A percentile compares a stretch with the other conserved stretches of the same genome.
Conservation (phyloP, 2,888 invertebrate genomes). For the Aleiodes leptofemur region DNA sequence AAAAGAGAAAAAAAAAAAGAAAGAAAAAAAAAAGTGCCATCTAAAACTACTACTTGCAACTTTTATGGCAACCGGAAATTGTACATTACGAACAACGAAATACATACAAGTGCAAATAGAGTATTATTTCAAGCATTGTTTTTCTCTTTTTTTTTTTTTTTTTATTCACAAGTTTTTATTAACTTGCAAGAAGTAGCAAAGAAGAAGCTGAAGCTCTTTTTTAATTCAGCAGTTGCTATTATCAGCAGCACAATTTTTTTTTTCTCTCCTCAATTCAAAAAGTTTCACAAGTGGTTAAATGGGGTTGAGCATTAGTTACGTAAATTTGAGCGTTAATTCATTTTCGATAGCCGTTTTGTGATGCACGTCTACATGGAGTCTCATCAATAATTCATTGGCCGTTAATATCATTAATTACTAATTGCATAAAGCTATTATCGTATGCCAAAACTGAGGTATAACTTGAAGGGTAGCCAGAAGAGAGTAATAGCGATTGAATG, state of each 20-base stretch:
- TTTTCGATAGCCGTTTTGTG: slow-evolving; percentile 38
- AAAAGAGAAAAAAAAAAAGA: slow-evolving; percentile 12
- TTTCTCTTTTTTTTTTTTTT: neutral
- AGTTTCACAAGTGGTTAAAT: too few species aligned
- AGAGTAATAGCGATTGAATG: neutral
- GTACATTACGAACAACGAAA: slow-evolving; percentile 13
- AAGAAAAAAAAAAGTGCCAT: neutral
- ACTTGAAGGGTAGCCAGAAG: neutral
- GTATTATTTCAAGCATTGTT: slow-evolving; percentile 24
- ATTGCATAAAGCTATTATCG: slow-evolving; percentile 42
- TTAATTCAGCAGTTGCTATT: neutral
- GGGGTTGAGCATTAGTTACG: slow-evolving; percentile 1
- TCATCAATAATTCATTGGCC: slow-evolving; percentile 44
- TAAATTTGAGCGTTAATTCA: slow-evolving; percentile 38
- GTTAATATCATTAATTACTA: slow-evolving; percentile 41
- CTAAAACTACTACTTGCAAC: slow-evolving; percentile 10
- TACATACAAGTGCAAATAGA: slow-evolving; percentile 4
- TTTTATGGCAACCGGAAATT: slow-evolving; percentile 17
- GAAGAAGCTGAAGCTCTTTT: neutral
- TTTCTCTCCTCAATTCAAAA: neutral
- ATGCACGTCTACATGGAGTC: slow-evolving; percentile 3
- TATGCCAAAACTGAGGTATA: slow-evolving; percentile 24
- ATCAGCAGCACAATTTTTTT: neutral
- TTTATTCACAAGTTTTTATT: slow-evolving; percentile 2
- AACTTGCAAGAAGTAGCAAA: neutral